These are phyloP conservation scores for Athripsodes cinereus DNA, from an alignment of 2,888 invertebrate species.

Conservation along the genomic window DNA sequence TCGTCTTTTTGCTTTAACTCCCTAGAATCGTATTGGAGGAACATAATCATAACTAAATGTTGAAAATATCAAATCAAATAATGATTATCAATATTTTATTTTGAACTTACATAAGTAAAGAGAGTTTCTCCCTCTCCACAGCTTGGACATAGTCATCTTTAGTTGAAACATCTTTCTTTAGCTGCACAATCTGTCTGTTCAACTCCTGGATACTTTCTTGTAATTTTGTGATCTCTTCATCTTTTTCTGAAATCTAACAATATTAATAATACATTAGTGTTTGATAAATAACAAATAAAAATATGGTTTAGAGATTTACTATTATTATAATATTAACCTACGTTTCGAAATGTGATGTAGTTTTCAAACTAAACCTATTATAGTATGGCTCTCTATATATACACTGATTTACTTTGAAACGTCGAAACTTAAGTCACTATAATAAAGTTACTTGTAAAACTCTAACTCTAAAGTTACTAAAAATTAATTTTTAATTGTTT, in stretches of 20 bases:
- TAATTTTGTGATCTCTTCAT: not conserved
- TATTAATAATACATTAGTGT: not conserved
- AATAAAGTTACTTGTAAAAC: no score
- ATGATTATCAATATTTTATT: not conserved
- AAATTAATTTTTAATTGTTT: no score
- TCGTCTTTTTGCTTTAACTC: conserved; percentile 1
- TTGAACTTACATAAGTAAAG: not conserved
- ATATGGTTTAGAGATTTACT: no score
- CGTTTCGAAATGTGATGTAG: no score
- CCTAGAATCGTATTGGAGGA: conserved; percentile 8
- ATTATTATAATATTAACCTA: no score
- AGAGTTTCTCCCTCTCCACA: not conserved
- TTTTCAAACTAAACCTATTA: no score
- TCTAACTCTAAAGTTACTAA: no score
- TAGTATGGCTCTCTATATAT: no score
- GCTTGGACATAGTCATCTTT: not conserved
- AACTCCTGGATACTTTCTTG: not conserved
- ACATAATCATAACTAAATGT: no score
- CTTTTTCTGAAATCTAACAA: not conserved
- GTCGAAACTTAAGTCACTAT: no score
- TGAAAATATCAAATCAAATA: not conserved
- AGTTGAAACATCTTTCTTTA: not conserved
- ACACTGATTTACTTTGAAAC: no score
- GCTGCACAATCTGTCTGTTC: not conserved
- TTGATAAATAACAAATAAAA: no score